Evolutionary conservation across 2,888 invertebrate species (phyloP).

Genomic region (Eudemis profundana): DNA sequence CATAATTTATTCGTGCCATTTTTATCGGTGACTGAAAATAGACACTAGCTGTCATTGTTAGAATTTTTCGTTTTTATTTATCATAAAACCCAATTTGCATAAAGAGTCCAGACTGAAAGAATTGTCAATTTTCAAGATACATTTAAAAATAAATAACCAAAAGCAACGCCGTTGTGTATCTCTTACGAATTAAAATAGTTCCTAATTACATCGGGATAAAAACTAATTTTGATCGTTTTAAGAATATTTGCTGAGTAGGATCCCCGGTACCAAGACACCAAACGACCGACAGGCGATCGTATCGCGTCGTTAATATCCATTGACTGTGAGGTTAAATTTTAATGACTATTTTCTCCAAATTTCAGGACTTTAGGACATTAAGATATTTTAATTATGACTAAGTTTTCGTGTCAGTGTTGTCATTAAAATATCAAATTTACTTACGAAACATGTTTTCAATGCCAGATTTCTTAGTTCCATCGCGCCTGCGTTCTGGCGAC

Average conservation of each 20-base stretch:
- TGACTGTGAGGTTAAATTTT: neutral
- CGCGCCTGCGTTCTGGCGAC: neutral
- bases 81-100: neutral
- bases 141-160: neutral
- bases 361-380: neutral
- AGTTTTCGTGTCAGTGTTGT: too few species aligned
- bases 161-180: neutral
- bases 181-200: neutral
- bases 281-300: neutral
- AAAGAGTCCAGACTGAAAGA: neutral
- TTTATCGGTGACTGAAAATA: neutral
- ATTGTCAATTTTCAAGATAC: neutral
- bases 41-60: neutral
- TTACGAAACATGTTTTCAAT: conserved; percentile 13
- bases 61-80: neutral
- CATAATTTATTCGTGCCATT: neutral
- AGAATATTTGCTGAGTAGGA: neutral
- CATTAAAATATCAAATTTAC: conserved; percentile 3
- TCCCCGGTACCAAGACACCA: neutral
- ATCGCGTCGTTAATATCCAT: neutral
- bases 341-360: neutral
- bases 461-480: conserved; percentile 19
- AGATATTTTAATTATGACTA: too few species aligned
- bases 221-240: neutral
- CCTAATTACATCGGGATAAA: neutral